These are phyloP conservation scores for Propsilocerus akamusi DNA, from an alignment of 1,140 invertebrate species.

Conservation along the genomic window DNA sequence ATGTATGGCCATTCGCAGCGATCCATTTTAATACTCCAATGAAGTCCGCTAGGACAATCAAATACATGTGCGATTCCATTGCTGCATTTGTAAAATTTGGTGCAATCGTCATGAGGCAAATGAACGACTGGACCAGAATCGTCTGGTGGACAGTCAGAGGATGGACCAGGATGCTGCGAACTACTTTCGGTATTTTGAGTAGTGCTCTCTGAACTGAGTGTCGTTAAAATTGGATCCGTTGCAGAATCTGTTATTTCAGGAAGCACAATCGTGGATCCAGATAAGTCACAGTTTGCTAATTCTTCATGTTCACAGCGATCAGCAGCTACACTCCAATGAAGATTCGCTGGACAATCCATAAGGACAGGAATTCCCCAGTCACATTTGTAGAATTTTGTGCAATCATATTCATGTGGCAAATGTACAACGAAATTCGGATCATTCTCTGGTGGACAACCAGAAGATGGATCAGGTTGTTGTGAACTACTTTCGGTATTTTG, in stretches of 20 bases:
- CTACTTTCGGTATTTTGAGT: too few relatives aligned
- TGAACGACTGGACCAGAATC: too few relatives aligned
- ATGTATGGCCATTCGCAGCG: slow-evolving; percentile 18
- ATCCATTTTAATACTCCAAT: slow-evolving; percentile 12
- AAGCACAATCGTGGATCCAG: too few relatives aligned
- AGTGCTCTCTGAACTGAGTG: too few relatives aligned
- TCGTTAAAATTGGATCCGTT: too few relatives aligned
- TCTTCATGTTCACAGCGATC: slow-evolving; percentile 17
- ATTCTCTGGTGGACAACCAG: too few relatives aligned
- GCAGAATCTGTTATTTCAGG: too few relatives aligned
- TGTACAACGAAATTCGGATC: too few relatives aligned
- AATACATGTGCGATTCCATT: slow-evolving; percentile 15
- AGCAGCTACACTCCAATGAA: slow-evolving; percentile 14
- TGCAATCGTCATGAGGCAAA: slow-evolving; percentile 12
- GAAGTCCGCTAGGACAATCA: slow-evolving; percentile 16
- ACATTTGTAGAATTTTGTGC: slow-evolving; percentile 17
- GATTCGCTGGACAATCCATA: slow-evolving; percentile 16
- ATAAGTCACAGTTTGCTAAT: slow-evolving; percentile 14
- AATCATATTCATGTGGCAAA: slow-evolving; percentile 12
- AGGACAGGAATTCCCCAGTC: slow-evolving; percentile 13
- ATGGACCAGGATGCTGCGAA: too few relatives aligned
- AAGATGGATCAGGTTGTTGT: too few relatives aligned
- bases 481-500: too few relatives aligned
- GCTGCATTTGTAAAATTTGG: slow-evolving; percentile 16
- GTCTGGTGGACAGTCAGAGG: too few relatives aligned